Percentiles rank a stretch among this genome's conserved stretches.
phyloP scores from a whole-genome alignment of 2,113 vertebrate species.

The Passer domesticus region DNA sequence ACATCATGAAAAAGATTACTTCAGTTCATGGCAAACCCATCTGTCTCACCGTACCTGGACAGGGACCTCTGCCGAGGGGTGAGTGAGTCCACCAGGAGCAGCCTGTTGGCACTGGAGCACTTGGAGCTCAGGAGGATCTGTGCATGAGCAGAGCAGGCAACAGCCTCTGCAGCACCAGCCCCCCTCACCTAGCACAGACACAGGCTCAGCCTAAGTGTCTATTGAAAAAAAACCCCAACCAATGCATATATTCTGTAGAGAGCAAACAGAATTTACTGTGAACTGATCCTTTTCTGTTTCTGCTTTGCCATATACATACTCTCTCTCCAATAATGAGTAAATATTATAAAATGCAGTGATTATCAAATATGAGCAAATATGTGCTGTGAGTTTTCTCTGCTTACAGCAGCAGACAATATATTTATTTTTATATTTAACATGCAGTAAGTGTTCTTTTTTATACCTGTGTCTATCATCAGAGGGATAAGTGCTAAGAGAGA shows the following conservation, averaged over 20 bases:
- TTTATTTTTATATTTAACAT: not conserved
- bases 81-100: not conserved
- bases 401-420: not conserved
- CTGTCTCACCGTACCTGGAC: not conserved
- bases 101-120: not conserved
- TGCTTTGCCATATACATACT: not conserved
- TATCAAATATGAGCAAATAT: not conserved
- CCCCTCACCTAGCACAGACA: not conserved
- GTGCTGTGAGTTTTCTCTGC: not conserved
- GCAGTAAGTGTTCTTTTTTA: not conserved
- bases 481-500: not conserved
- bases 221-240: rapidly evolving
- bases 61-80: not conserved
- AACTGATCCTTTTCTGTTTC: not conserved
- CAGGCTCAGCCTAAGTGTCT: not conserved
- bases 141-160: not conserved
- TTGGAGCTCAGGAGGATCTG: not conserved
- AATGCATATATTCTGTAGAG: not conserved
- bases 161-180: not conserved
- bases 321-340: not conserved
- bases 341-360: not conserved
- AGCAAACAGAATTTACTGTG: not conserved
- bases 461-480: not conserved
- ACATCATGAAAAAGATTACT: not conserved
- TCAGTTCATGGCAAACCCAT: not conserved